A percentile compares a stretch with the other conserved stretches of the same genome.
Evolutionary conservation across 2,888 invertebrate genomes (phyloP).

Genomic region (Spisula solida): DNA sequence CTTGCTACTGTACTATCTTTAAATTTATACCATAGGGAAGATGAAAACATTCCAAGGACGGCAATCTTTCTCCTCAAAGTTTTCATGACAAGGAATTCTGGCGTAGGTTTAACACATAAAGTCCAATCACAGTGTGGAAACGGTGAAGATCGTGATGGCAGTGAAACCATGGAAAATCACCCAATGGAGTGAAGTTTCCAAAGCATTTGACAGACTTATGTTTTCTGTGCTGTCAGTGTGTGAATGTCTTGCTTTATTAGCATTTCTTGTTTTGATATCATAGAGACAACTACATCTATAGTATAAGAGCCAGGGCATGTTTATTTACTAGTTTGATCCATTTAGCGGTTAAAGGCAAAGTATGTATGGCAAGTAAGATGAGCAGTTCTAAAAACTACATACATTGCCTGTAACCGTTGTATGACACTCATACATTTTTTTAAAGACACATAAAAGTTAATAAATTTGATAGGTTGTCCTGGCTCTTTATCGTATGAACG

Average conservation of each 20-base stretch:
- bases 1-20: slow-evolving; percentile 39
- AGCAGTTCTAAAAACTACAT: too few species aligned
- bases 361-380: too few species aligned
- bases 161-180: not conserved
- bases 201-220: slow-evolving; percentile 51
- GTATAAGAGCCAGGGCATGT: too few species aligned
- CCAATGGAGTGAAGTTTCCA: slow-evolving; percentile 34
- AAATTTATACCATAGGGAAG: not conserved
- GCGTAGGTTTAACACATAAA: not conserved
- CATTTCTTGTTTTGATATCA: not conserved
- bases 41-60: not conserved
- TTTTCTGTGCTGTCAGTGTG: slow-evolving; percentile 38
- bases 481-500: too few species aligned
- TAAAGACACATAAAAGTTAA: too few species aligned
- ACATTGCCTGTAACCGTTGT: too few species aligned
- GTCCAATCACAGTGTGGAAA: not conserved
- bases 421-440: too few species aligned
- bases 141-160: not conserved
- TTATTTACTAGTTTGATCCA: too few species aligned
- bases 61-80: not conserved
- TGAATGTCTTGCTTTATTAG: slow-evolving; percentile 26
- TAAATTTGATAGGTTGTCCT: too few species aligned
- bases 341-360: too few species aligned
- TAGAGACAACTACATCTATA: too few species aligned
- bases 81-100: not conserved